Percentiles rank a stretch among this genome's conserved stretches.
phyloP scores from a whole-genome alignment of 2,113 vertebrate genomes.

The Lophochroa leadbeateri region DNA sequence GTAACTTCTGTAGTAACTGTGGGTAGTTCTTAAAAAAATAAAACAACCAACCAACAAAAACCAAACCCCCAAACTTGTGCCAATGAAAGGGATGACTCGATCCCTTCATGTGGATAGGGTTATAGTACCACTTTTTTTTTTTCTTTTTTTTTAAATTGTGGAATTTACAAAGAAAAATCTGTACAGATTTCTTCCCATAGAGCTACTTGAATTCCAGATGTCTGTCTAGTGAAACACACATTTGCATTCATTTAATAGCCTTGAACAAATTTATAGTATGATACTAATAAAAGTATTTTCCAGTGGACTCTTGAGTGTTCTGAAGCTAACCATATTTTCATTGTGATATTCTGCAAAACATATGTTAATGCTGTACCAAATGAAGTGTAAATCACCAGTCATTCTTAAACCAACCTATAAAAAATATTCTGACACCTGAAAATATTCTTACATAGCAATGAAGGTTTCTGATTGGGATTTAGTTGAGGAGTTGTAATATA shows the following conservation, averaged over 20 bases:
- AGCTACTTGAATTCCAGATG: not conserved
- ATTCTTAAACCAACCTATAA: not conserved
- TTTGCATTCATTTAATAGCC: not conserved
- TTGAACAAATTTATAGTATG: not conserved
- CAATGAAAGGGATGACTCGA: not conserved
- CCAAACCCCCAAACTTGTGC: not conserved
- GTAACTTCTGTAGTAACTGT: not conserved
- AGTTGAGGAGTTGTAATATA: not conserved
- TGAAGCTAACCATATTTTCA: not conserved
- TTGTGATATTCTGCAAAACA: not conserved
- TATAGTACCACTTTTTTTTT: not conserved
- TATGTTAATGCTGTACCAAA: not conserved
- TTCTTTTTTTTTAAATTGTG: not conserved
- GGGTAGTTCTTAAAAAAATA: not conserved
- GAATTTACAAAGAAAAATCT: not conserved
- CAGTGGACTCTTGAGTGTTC: not conserved
- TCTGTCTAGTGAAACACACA: not conserved
- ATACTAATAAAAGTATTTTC: not conserved
- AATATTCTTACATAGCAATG: not conserved
- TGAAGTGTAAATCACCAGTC: not conserved
- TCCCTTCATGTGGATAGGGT: not conserved
- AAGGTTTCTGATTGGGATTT: not conserved
- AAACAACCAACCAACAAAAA: not conserved
- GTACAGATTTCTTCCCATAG: not conserved
- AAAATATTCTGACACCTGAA: not conserved